phyloP scores from a whole-genome alignment of 2,888 invertebrate species.

The Dione vanillae region DNA sequence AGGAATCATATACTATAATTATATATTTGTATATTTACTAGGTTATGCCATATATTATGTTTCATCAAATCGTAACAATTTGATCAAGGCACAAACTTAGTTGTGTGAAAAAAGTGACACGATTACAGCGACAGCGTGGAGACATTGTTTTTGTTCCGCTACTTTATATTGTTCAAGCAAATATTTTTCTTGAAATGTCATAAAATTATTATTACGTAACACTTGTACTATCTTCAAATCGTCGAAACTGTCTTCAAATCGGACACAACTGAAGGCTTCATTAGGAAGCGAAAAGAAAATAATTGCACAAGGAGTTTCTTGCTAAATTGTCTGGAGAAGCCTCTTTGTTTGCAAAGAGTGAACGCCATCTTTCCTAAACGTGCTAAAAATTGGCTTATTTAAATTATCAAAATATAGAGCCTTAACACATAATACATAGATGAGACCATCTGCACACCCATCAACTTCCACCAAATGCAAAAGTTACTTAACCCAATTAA shows the following conservation, averaged over 20 bases:
- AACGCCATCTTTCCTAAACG: not conserved
- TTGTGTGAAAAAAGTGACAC: constrained; percentile 31
- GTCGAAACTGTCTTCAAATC: no score
- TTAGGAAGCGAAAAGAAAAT: no score
- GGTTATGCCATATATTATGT: not conserved
- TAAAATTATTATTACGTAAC: no score
- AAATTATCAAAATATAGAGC: not conserved
- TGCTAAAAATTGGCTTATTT: not conserved
- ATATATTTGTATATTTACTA: no score
- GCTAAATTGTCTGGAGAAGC: no score
- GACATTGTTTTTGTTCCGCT: not conserved
- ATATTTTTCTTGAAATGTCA: not conserved
- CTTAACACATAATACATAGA: not conserved
- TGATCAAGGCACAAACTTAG: constrained; percentile 32
- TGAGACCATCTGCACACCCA: not conserved
- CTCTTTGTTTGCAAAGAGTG: no score
- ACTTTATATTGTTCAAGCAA: not conserved
- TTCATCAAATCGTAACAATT: constrained; percentile 28
- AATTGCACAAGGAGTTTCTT: no score
- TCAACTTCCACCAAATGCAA: not conserved
- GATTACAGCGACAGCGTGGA: constrained; percentile 12
- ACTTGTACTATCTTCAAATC: no score
- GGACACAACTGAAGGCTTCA: no score
- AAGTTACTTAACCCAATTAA: not conserved
- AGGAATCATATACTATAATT: no score